A percentile compares a stretch with the other conserved stretches of the same genome.
These are phyloP conservation scores for Neosilurus mollespiculum DNA, from an alignment of 2,797 vertebrate species.

Conservation along the genomic window DNA sequence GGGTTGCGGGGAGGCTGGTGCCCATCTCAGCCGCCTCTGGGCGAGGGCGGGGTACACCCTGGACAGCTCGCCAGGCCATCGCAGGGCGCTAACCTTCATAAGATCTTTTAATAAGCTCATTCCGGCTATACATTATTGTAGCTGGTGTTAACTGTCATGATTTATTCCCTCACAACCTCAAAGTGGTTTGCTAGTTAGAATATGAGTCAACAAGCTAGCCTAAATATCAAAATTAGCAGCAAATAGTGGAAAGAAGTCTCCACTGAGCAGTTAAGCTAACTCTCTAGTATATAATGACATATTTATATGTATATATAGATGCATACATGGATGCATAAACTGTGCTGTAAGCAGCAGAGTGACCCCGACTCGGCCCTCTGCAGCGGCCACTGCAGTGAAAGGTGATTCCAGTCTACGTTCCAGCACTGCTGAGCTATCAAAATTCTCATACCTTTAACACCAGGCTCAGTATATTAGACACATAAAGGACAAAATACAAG, in stretches of 20 bases:
- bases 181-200: neutral
- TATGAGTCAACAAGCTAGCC: neutral
- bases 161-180: neutral
- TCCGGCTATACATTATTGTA: neutral
- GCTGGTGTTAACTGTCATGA: neutral
- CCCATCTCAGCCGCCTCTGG: no score
- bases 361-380: constrained; percentile 33
- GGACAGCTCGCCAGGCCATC: no score
- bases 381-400: constrained; percentile 53
- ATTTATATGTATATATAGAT: no score
- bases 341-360: constrained; percentile 32
- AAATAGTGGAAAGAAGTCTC: neutral
- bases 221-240: neutral
- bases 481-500: neutral
- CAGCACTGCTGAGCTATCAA: constrained; percentile 49
- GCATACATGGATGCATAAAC: neutral
- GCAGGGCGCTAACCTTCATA: no score
- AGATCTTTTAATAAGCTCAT: no score
- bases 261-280: no score
- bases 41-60: no score
- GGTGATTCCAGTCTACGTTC: constrained; percentile 31
- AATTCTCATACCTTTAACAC: constrained; percentile 38
- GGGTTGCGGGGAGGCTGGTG: no score
- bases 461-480: neutral
- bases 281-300: no score